A percentile compares a stretch with the other conserved stretches of the same genome.
phyloP scores from a whole-genome alignment of 2,113 vertebrate species.

The Riparia riparia region DNA sequence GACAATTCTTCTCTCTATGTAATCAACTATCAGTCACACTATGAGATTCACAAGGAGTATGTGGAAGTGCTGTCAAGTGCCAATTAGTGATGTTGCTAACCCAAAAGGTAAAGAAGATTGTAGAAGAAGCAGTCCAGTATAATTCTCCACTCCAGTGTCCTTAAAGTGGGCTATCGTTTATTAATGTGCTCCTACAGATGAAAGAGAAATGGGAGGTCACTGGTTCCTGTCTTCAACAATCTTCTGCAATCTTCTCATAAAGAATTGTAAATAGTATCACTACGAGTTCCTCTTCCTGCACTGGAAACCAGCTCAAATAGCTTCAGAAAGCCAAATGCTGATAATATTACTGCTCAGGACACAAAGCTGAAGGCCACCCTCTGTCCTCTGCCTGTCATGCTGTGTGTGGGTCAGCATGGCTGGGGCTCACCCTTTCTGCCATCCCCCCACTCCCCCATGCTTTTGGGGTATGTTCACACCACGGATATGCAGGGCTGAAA shows the following conservation, averaged over 20 bases:
- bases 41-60: constrained; percentile 53
- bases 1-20: constrained; percentile 40
- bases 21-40: constrained; percentile 56
- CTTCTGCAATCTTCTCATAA: constrained; percentile 62
- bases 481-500: neutral
- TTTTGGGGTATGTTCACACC: rapidly evolving
- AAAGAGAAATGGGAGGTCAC: constrained; percentile 65
- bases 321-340: neutral
- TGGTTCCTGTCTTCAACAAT: constrained; percentile 62
- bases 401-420: neutral
- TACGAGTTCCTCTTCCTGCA: neutral
- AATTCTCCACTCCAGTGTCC: constrained; percentile 66
- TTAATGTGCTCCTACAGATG: constrained; percentile 60
- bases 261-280: constrained; percentile 62
- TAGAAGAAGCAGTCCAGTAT: constrained; percentile 45
- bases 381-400: rapidly evolving
- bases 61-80: constrained; percentile 69
- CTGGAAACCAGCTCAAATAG: neutral
- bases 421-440: neutral
- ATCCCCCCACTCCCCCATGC: rapidly evolving
- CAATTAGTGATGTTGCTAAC: constrained; percentile 69
- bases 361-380: neutral
- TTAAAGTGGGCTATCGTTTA: constrained; percentile 62
- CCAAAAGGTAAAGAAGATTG: constrained; percentile 68
- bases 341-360: neutral